Evolutionary conservation across 1,140 invertebrate species (phyloP).

Genomic region (Bombus consobrinus): DNA sequence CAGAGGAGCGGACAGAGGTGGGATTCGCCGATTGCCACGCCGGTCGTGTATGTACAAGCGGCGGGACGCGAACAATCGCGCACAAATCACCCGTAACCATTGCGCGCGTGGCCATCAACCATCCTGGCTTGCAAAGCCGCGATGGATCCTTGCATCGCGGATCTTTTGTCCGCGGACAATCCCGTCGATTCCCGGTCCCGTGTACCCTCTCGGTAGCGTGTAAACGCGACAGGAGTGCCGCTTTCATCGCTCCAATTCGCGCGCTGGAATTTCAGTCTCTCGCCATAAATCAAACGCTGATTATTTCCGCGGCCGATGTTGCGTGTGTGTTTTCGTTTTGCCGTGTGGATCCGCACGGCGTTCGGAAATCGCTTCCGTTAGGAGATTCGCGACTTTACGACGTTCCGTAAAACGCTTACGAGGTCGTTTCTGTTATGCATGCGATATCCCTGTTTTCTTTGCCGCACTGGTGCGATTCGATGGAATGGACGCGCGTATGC

Average conservation of each 20-base stretch:
- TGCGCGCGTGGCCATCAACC: slow-evolving; percentile 51
- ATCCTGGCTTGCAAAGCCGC: slow-evolving; percentile 16
- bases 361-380: not conserved
- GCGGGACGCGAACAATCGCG: slow-evolving; percentile 51
- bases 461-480: slow-evolving; percentile 30
- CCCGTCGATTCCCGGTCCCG: slow-evolving; percentile 40
- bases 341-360: no score
- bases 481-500: slow-evolving; percentile 32
- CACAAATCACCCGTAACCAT: slow-evolving; percentile 59
- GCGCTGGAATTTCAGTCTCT: not conserved
- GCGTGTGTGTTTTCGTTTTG: not conserved
- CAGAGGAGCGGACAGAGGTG: not conserved
- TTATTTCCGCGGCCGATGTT: not conserved
- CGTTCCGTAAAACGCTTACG: slow-evolving; percentile 11
- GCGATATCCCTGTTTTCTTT: slow-evolving; percentile 23
- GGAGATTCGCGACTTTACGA: not conserved
- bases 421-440: not conserved
- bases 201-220: slow-evolving; percentile 6
- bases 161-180: slow-evolving; percentile 57
- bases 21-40: not conserved
- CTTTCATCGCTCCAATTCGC: slow-evolving; percentile 13
- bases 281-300: slow-evolving; percentile 27
- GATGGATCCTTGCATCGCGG: slow-evolving; percentile 43
- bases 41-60: slow-evolving; percentile 2
- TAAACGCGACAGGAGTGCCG: slow-evolving; percentile 26